Evolutionary conservation across 2,888 invertebrate genomes (phyloP).

Genomic region (Hylaea fasciaria): DNA sequence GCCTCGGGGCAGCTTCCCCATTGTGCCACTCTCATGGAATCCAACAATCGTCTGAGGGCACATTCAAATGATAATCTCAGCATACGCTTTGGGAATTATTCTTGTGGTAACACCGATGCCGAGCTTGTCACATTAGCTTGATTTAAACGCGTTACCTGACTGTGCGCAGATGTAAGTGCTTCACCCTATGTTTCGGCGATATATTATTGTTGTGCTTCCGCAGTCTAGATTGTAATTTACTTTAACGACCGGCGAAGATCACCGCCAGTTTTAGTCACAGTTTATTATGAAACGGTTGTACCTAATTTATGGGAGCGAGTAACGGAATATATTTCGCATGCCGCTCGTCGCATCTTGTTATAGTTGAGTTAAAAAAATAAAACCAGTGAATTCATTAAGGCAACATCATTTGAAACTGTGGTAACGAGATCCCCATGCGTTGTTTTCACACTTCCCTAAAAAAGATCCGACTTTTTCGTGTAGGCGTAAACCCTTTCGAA

Average conservation of each 20-base stretch:
- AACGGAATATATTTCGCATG: neutral
- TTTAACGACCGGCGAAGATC: conserved; percentile 37
- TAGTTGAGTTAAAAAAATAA: neutral
- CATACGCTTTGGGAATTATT: conserved; percentile 78
- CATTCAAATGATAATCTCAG: conserved; percentile 83
- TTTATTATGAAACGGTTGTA: conserved; percentile 5
- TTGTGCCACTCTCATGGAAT: conserved; percentile 77
- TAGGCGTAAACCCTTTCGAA: conserved; percentile 8
- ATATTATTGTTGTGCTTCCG: conserved; percentile 42
- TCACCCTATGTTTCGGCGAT: conserved; percentile 46
- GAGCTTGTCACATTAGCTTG: conserved; percentile 79
- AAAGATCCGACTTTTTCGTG: conserved; percentile 10
- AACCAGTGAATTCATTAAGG: too few species aligned
- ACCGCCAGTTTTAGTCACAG: conserved; percentile 30
- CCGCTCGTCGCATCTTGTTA: neutral
- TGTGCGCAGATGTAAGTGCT: conserved; percentile 45
- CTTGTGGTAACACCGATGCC: conserved; percentile 57
- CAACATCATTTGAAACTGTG: neutral
- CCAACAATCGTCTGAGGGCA: conserved; percentile 80
- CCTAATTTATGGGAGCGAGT: neutral
- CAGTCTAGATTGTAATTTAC: conserved; percentile 39
- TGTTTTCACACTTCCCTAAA: conserved; percentile 6
- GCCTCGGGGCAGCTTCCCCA: conserved; percentile 66
- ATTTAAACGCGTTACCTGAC: conserved; percentile 78
- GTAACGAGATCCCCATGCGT: neutral